These are phyloP conservation scores for Lonchura striata DNA, from an alignment of 2,113 vertebrate species.

Conservation along the genomic window DNA sequence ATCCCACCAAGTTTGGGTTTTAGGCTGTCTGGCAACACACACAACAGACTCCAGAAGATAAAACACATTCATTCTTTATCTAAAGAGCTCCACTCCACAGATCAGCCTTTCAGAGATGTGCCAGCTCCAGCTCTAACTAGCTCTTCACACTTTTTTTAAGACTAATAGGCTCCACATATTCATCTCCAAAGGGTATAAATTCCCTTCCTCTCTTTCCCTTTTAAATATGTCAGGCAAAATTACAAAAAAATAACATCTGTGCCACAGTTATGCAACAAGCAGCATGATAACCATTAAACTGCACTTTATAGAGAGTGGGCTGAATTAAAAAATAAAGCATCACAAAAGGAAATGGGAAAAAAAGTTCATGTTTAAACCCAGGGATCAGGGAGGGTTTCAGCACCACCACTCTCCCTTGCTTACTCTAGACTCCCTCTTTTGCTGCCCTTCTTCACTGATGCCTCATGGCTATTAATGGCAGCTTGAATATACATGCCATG, in stretches of 20 bases:
- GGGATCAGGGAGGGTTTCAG: neutral
- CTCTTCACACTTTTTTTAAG: slow-evolving; percentile 60
- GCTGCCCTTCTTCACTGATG: neutral
- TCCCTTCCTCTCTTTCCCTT: slow-evolving; percentile 30
- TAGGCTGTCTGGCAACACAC: neutral
- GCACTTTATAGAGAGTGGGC: neutral
- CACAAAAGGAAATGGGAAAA: neutral
- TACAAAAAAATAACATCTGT: slow-evolving; percentile 49
- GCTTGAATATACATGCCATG: accelerated
- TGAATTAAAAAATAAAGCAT: neutral
- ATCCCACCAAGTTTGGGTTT: neutral
- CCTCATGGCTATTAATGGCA: neutral
- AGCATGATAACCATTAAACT: neutral
- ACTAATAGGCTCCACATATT: slow-evolving; percentile 46
- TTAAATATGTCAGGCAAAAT: slow-evolving; percentile 29
- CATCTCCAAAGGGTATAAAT: slow-evolving; percentile 37
- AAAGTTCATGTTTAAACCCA: neutral
- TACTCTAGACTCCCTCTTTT: neutral
- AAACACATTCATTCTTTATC: neutral
- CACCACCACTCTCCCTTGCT: neutral
- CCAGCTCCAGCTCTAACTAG: slow-evolving; percentile 38
- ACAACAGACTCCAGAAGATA: neutral
- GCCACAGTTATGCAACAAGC: slow-evolving; percentile 39
- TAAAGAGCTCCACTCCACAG: slow-evolving; percentile 6
- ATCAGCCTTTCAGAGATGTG: slow-evolving; percentile 8